These are phyloP conservation scores for Papilio elwesi DNA, from an alignment of 2,888 invertebrate species.

Conservation along the genomic window DNA sequence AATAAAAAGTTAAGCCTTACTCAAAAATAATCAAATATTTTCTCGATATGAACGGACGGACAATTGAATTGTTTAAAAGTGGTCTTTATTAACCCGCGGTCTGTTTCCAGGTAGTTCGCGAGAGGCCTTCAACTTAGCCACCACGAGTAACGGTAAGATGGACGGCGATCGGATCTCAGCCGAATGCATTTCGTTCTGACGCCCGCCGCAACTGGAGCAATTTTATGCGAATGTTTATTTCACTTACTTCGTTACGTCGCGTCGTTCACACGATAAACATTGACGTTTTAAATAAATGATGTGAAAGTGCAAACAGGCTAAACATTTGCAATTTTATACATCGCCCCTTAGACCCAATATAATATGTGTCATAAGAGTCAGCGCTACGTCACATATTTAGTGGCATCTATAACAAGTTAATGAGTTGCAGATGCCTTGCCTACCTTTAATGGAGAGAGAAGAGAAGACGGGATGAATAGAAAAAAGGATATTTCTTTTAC, in stretches of 20 bases:
- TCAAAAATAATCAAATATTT: neutral
- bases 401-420: no score
- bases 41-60: conserved; percentile 17
- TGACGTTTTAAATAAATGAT: conserved; percentile 18
- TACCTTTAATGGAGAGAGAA: no score
- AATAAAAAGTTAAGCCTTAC: neutral
- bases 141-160: conserved; percentile 65
- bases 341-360: neutral
- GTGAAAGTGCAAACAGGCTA: conserved; percentile 19
- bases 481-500: no score
- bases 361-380: no score
- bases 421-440: no score
- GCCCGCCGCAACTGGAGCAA: conserved; percentile 35
- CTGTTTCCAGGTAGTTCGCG: conserved; percentile 69
- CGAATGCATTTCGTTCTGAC: conserved; percentile 33
- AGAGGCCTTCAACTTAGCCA: conserved; percentile 55
- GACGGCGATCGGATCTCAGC: conserved; percentile 27
- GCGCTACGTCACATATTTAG: no score
- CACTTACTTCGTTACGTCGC: conserved; percentile 12
- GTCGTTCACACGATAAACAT: conserved; percentile 23
- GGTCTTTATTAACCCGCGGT: conserved; percentile 28
- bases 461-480: no score
- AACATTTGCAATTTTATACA: neutral
- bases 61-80: conserved; percentile 23
- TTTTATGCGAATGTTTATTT: conserved; percentile 22